A percentile compares a stretch with the other conserved stretches of the same genome.
phyloP scores from a whole-genome alignment of 2,797 vertebrate species.

The Loriculus beryllinus region DNA sequence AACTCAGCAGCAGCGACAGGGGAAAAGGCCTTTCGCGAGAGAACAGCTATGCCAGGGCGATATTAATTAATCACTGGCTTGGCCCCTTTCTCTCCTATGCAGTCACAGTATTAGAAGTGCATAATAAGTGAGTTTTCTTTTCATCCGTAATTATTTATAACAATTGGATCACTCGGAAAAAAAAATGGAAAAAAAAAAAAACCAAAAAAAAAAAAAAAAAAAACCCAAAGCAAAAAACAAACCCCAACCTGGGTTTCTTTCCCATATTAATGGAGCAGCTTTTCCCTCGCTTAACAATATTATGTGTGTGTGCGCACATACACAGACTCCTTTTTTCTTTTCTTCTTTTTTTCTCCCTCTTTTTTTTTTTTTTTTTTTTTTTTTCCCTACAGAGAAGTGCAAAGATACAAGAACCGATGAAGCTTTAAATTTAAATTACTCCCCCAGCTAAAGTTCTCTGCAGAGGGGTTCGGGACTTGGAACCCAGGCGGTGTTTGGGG shows the following conservation, averaged over 20 bases:
- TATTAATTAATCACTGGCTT: conserved; percentile 66
- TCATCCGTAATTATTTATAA: conserved; percentile 58
- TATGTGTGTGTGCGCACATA: too few relatives aligned
- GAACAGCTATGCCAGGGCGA: conserved; percentile 38
- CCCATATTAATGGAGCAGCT: not conserved
- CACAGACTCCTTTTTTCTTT: not conserved
- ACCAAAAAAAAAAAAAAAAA: too few relatives aligned
- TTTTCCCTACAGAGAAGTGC: not conserved
- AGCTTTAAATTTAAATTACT: not conserved
- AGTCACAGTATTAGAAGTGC: conserved; percentile 45
- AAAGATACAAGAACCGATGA: not conserved
- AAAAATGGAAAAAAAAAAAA: not conserved
- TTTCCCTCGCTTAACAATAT: not conserved
- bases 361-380: not conserved
- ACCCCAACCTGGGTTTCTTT: not conserved
- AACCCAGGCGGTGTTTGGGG: not conserved
- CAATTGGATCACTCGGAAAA: not conserved
- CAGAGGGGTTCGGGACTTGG: not conserved
- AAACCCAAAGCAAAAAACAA: too few relatives aligned
- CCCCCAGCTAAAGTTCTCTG: not conserved
- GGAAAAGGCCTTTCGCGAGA: not conserved
- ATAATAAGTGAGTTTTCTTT: conserved; percentile 51
- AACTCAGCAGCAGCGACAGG: not conserved
- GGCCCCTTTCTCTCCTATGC: conserved; percentile 14
- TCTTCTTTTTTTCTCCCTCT: not conserved